phyloP scores from a whole-genome alignment of 2,888 invertebrate genomes.

The Pollenia amentaria region DNA sequence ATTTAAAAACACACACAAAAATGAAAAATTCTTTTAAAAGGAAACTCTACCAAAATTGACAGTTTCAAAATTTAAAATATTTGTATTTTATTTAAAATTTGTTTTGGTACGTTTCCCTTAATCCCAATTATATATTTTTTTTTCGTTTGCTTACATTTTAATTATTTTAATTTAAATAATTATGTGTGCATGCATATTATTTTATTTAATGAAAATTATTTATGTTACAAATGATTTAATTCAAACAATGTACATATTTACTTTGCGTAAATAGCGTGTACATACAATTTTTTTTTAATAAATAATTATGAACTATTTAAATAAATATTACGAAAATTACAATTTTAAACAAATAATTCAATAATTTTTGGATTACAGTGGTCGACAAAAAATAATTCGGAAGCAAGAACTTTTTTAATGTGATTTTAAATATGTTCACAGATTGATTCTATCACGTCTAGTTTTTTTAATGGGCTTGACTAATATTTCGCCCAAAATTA shows the following conservation, averaged over 20 bases:
- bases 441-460: no score
- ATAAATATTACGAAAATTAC: neutral
- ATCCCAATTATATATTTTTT: neutral
- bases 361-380: no score
- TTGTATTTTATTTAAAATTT: neutral
- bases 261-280: slow-evolving; percentile 17
- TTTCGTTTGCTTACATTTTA: slow-evolving; percentile 10
- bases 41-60: no score
- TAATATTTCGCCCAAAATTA: no score
- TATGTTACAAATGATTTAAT: slow-evolving; percentile 35
- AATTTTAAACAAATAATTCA: no score
- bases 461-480: no score
- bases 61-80: neutral
- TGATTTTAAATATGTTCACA: no score
- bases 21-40: neutral
- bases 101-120: neutral
- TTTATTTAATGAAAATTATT: slow-evolving; percentile 37
- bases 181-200: neutral
- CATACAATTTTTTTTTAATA: slow-evolving; percentile 10
- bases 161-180: slow-evolving; percentile 21
- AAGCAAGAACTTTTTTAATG: no score
- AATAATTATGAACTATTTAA: neutral
- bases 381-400: no score
- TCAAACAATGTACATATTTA: slow-evolving; percentile 13
- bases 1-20: neutral